phyloP scores from a whole-genome alignment of 35 echinoderm and acorn worm species.

The Eucidaris tribuloides region DNA sequence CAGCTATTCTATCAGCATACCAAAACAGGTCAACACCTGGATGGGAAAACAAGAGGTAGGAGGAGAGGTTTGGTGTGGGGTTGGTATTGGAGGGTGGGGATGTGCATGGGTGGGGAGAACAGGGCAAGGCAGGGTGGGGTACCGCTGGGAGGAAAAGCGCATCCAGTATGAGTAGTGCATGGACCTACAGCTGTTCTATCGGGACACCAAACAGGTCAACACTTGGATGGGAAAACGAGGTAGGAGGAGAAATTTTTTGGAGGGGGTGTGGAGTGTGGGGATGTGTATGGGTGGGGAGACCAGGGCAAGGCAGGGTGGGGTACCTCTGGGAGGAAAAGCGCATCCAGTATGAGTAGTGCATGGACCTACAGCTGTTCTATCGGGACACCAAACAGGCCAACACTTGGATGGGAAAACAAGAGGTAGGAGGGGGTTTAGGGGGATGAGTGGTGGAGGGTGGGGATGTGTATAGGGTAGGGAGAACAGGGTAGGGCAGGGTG shows the following conservation, averaged over 20 bases:
- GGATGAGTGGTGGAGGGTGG: too few relatives aligned
- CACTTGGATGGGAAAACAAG: conserved; percentile 98
- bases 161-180: conserved; percentile 92
- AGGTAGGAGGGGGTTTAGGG: too few relatives aligned
- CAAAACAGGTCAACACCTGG: conserved; percentile 95
- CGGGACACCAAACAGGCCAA: conserved; percentile 96
- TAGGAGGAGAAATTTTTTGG: too few relatives aligned
- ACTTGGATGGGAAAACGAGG: conserved; percentile 98
- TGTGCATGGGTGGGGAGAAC: too few relatives aligned
- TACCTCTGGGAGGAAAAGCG: conserved; percentile 92
- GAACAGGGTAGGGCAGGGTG: too few relatives aligned
- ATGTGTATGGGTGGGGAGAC: too few relatives aligned
- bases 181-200: conserved; percentile 98
- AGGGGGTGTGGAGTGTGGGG: too few relatives aligned
- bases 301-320: too few relatives aligned
- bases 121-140: too few relatives aligned
- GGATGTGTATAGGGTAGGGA: too few relatives aligned
- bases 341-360: conserved; percentile 88
- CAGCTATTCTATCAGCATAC: conserved; percentile 97
- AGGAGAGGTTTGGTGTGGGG: too few relatives aligned
- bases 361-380: conserved; percentile 99
- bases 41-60: conserved; percentile 99
- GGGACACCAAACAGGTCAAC: conserved; percentile 96
- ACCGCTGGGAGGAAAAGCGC: conserved; percentile 88
- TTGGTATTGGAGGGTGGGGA: too few relatives aligned